Conservation (phyloP, 2,888 invertebrate genomes). For the Drosophila infuscata region DNA sequence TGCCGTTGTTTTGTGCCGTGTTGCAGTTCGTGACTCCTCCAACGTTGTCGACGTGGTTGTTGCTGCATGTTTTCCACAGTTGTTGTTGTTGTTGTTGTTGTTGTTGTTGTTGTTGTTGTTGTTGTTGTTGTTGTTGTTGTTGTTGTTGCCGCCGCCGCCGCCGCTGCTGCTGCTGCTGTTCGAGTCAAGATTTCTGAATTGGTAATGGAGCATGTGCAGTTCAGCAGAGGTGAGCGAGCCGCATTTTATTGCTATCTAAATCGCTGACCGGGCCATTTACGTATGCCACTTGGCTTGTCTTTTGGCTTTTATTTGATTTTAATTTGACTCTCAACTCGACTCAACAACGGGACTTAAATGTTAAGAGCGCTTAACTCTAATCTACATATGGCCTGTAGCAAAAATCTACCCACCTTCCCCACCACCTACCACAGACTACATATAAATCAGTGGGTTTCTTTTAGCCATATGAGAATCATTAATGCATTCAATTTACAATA, state of each 20-base stretch:
- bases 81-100: too few relatives aligned
- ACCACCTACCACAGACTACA: background rate
- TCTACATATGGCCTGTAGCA: conserved; percentile 58
- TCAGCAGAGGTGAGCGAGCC: conserved; percentile 69
- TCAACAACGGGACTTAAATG: conserved; percentile 60
- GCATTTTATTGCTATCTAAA: conserved; percentile 78
- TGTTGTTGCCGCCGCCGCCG: conserved; percentile 38
- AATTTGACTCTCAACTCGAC: conserved; percentile 62
- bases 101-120: too few relatives aligned
- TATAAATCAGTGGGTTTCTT: conserved; percentile 30
- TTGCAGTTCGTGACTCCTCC: conserved; percentile 75
- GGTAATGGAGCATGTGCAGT: conserved; percentile 77
- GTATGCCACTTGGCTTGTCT: conserved; percentile 45
- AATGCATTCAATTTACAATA: conserved; percentile 72
- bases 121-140: too few relatives aligned
- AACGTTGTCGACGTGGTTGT: conserved; percentile 77
- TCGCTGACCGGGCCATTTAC: conserved; percentile 70
- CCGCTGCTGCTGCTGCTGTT: conserved; percentile 51
- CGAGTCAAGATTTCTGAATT: conserved; percentile 72
- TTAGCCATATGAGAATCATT: conserved; percentile 41
- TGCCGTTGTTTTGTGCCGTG: conserved; percentile 40
- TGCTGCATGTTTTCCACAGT: conserved; percentile 54
- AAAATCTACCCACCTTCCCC: background rate
- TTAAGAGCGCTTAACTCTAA: conserved; percentile 57
- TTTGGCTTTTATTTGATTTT: conserved; percentile 73